Evolutionary conservation across 2,797 vertebrate species (phyloP).

Genomic region (Hoplostethus mediterraneus): DNA sequence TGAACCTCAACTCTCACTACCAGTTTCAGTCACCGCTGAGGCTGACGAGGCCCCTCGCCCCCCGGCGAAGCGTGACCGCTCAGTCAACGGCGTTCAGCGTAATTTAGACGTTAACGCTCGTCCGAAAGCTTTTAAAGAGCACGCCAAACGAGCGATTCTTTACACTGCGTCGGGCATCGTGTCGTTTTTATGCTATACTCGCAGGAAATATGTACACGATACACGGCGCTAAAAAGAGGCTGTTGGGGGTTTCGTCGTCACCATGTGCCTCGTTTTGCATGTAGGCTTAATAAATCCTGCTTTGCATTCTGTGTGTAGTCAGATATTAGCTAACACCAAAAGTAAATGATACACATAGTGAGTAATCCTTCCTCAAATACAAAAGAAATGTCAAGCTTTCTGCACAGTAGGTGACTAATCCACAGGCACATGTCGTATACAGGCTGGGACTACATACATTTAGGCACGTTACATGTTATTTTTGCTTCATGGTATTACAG

Average conservation of each 20-base stretch:
- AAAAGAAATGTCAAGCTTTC: background rate
- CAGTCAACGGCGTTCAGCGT: conserved; percentile 5
- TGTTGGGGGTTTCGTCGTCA: background rate
- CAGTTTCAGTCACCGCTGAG: conserved; percentile 60
- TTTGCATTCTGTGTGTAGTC: background rate
- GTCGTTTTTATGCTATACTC: background rate
- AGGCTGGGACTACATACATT: conserved; percentile 7
- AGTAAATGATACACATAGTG: background rate
- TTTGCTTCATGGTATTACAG: background rate
- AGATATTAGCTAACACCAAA: background rate
- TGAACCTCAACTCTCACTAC: conserved; percentile 61
- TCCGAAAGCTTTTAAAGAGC: background rate
- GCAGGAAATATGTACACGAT: background rate
- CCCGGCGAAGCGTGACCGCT: conserved; percentile 43
- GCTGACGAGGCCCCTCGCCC: background rate
- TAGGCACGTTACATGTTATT: conserved; percentile 28
- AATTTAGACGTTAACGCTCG: background rate
- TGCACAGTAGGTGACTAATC: background rate
- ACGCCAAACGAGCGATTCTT: background rate
- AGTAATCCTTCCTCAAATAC: too few species aligned
- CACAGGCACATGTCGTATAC: background rate
- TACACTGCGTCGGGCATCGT: background rate
- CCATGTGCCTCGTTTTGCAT: background rate
- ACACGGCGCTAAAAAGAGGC: background rate
- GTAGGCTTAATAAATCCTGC: background rate